phyloP scores from a whole-genome alignment of 2,888 invertebrate species.

The Xestia c-nigrum region DNA sequence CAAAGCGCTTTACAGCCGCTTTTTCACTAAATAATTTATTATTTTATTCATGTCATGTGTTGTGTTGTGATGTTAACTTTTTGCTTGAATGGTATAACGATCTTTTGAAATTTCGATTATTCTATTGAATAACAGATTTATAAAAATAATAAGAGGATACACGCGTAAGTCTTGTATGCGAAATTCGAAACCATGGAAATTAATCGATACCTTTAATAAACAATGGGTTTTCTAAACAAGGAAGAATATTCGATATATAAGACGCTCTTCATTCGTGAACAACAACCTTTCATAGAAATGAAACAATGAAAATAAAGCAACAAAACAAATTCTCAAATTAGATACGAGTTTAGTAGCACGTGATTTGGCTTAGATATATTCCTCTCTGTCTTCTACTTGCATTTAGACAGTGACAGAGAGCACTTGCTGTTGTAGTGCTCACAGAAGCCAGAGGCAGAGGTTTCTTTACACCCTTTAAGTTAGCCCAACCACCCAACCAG shows the following conservation, averaged over 20 bases:
- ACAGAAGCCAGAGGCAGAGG: too few species aligned
- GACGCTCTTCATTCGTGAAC: background rate
- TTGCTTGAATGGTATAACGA: background rate
- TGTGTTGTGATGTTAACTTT: background rate
- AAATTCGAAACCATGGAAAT: background rate
- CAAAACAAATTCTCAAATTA: background rate
- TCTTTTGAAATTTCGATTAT: background rate
- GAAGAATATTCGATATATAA: background rate
- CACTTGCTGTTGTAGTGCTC: background rate
- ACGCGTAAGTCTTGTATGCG: background rate
- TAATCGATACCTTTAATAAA: background rate
- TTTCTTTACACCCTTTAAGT: too few species aligned
- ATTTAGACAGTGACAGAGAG: background rate
- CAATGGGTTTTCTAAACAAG: background rate
- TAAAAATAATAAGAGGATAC: slow-evolving; percentile 1
- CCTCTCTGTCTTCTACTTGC: background rate
- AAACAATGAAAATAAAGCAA: background rate
- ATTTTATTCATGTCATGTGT: slow-evolving; percentile 17
- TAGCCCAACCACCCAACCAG: too few species aligned
- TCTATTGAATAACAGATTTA: background rate
- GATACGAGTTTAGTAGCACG: background rate
- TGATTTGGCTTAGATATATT: background rate
- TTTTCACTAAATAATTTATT: slow-evolving; percentile 49
- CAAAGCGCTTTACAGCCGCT: slow-evolving; percentile 66
- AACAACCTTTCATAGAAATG: background rate